Conservation (phyloP, 1,140 invertebrate species). For the Sarcophaga peregrina region DNA sequence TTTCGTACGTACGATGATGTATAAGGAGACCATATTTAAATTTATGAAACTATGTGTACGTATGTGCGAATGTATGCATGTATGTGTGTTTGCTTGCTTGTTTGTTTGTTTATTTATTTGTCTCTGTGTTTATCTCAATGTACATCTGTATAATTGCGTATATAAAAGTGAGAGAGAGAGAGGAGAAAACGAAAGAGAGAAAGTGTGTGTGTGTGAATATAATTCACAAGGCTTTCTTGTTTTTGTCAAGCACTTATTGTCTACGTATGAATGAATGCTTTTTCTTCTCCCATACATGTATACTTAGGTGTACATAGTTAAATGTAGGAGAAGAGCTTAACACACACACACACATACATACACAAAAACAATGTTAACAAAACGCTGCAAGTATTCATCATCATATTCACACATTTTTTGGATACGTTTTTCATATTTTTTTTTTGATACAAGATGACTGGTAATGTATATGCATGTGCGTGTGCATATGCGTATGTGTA, state of each 20-base stretch:
- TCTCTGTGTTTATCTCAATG: too few species aligned
- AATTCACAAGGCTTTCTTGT: constrained; percentile 32
- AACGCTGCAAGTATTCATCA: constrained; percentile 12
- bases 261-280: constrained; percentile 25
- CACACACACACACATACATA: constrained; percentile 10
- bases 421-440: background rate
- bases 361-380: background rate
- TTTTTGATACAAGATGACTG: constrained; percentile 16
- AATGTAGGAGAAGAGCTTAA: background rate
- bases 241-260: constrained; percentile 36
- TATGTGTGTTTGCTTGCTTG: too few species aligned
- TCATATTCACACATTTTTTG: constrained; percentile 31
- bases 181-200: background rate
- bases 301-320: background rate
- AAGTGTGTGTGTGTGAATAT: constrained; percentile 15
- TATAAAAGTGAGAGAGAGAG: background rate
- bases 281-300: background rate
- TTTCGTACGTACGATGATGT: too few species aligned
- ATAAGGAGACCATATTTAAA: too few species aligned
- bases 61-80: too few species aligned
- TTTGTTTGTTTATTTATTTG: too few species aligned
- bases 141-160: too few species aligned
- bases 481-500: background rate
- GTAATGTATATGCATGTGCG: background rate
- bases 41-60: too few species aligned